These are phyloP conservation scores for Echinometra lucunter DNA, from an alignment of 53 echinoderm and acorn worm genomes.

Conservation along the genomic window DNA sequence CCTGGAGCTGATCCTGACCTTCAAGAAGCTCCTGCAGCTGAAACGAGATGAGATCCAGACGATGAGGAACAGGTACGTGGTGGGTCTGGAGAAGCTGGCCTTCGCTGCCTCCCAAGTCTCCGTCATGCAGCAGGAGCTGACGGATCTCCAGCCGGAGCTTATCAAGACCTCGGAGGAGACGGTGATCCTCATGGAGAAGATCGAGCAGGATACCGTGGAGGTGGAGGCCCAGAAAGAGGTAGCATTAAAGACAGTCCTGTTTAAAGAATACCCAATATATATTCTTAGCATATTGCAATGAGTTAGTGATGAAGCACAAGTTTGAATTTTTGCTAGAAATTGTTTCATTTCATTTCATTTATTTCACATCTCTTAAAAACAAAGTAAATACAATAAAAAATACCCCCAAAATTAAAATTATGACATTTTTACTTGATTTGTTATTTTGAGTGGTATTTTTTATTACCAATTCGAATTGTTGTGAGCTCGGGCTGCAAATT, in stretches of 20 bases:
- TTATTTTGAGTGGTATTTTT: no score
- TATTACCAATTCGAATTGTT: no score
- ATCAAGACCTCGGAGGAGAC: constrained; percentile 99
- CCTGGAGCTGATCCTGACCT: constrained; percentile 95
- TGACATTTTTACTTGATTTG: no score
- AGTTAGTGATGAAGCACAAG: no score
- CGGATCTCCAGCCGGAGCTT: constrained; percentile 94
- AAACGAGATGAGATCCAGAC: constrained; percentile 89
- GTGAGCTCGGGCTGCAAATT: no score
- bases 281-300: no score
- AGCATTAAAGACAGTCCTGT: not conserved
- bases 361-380: no score
- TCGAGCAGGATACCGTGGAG: constrained; percentile 97
- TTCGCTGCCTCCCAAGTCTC: constrained; percentile 96
- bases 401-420: no score
- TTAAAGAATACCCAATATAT: no score
- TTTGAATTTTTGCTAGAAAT: no score
- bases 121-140: constrained; percentile 97
- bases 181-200: constrained; percentile 92
- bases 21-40: constrained; percentile 88
- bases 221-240: constrained; percentile 99
- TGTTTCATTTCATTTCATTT: no score
- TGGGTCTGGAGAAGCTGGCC: constrained; percentile 95
- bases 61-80: constrained; percentile 93
- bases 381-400: no score